phyloP scores from a whole-genome alignment of 2,888 invertebrate species.

The Sminthurides aquaticus region DNA sequence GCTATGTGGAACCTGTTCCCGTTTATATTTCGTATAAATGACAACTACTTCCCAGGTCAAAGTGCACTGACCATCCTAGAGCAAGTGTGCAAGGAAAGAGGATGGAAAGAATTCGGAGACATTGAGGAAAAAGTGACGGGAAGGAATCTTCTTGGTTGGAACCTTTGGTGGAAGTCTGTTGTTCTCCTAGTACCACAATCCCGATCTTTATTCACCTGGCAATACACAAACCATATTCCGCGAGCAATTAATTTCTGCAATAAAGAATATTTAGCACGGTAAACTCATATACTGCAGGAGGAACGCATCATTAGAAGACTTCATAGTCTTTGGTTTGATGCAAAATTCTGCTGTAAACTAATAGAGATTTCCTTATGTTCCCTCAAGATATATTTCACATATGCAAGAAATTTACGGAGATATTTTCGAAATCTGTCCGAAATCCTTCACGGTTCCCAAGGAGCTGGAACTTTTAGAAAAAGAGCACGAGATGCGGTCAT shows the following conservation, averaged over 20 bases:
- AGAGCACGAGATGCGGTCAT: conserved; percentile 23
- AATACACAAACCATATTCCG: conserved; percentile 74
- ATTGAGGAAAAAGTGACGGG: conserved; percentile 50
- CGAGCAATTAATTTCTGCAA: conserved; percentile 75
- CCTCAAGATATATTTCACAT: conserved; percentile 56
- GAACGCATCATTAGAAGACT: background rate
- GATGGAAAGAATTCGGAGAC: conserved; percentile 66
- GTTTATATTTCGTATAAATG: conserved; percentile 35
- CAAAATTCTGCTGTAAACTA: too few relatives aligned
- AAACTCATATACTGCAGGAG: conserved; percentile 46
- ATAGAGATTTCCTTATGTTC: too few relatives aligned
- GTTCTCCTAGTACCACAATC: conserved; percentile 59
- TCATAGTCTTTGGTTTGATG: too few relatives aligned
- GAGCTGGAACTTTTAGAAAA: conserved; percentile 24
- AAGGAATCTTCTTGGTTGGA: conserved; percentile 59
- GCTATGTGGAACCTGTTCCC: conserved; percentile 26
- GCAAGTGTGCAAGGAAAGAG: conserved; percentile 67
- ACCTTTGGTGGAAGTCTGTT: conserved; percentile 77
- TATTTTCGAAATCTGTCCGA: conserved; percentile 73
- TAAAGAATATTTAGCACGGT: conserved; percentile 70
- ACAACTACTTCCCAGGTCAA: conserved; percentile 14
- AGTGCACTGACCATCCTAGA: conserved; percentile 31
- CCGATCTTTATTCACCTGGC: conserved; percentile 62
- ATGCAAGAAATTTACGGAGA: conserved; percentile 73
- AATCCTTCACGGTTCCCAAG: conserved; percentile 28